Evolutionary conservation across 2,113 vertebrate species (phyloP).

Genomic region (Mustela lutreola): DNA sequence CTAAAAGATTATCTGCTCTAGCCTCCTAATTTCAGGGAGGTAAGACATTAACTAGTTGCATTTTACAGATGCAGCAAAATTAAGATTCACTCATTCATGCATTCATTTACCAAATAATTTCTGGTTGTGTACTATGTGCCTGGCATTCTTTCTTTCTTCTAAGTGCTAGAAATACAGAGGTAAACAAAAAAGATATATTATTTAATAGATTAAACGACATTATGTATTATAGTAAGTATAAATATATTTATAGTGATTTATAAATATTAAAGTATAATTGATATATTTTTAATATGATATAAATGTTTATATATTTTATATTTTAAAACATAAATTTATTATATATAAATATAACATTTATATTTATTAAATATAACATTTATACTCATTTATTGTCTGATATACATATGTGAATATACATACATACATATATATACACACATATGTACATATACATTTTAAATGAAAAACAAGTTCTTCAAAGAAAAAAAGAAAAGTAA

Average conservation of each 20-base stretch:
- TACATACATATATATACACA: not conserved
- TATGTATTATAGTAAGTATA: not conserved
- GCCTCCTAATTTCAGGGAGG: not conserved
- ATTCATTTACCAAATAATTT: not conserved
- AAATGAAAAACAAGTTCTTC: constrained; percentile 1
- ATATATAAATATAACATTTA: not conserved
- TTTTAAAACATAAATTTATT: not conserved
- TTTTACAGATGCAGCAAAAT: not conserved
- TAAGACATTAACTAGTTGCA: not conserved
- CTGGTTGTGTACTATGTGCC: not conserved
- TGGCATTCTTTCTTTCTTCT: not conserved
- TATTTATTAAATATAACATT: not conserved
- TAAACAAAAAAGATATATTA: not conserved
- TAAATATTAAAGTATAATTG: not conserved
- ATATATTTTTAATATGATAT: not conserved
- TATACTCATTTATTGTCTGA: not conserved
- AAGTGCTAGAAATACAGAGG: not conserved
- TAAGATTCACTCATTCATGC: not conserved
- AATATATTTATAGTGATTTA: not conserved
- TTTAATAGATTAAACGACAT: not conserved
- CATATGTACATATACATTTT: not conserved
- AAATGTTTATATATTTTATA: not conserved
- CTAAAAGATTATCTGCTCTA: not conserved
- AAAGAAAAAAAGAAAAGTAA: constrained; percentile 27
- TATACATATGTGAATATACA: not conserved